Percentiles rank a stretch among this genome's conserved stretches.
phyloP scores from a whole-genome alignment of 2,888 invertebrate genomes.

The Sicus ferrugineus region DNA sequence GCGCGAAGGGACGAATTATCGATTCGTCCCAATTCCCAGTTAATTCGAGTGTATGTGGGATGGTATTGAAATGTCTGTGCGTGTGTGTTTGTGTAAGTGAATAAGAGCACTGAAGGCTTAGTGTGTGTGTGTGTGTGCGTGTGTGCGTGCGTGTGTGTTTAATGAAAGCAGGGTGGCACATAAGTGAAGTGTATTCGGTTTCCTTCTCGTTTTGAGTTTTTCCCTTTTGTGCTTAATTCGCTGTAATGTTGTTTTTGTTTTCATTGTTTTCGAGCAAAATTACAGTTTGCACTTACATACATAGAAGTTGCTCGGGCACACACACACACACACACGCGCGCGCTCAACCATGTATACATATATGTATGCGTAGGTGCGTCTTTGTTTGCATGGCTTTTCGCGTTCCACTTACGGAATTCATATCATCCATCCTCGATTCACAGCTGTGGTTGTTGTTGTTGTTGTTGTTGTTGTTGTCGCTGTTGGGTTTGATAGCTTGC shows the following conservation, averaged over 20 bases:
- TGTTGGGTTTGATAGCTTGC: neutral
- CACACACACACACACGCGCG: neutral
- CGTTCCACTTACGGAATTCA: slow-evolving; percentile 26
- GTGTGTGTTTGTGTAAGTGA: neutral
- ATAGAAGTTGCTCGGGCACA: neutral
- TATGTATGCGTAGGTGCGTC: neutral
- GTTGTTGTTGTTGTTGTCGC: neutral
- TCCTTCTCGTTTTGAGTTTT: slow-evolving; percentile 16
- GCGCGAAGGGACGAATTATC: slow-evolving; percentile 26
- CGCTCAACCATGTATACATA: neutral
- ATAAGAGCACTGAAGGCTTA: neutral
- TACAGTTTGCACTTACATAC: too few relatives aligned
- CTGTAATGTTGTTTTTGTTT: neutral
- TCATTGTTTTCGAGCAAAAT: too few relatives aligned
- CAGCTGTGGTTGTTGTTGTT: slow-evolving; percentile 23
- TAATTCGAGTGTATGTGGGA: slow-evolving; percentile 1
- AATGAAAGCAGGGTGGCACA: too few relatives aligned
- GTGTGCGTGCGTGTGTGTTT: slow-evolving; percentile 7
- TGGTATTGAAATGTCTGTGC: neutral
- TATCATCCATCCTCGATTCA: neutral
- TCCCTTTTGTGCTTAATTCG: slow-evolving; percentile 9
- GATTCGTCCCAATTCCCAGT: slow-evolving; percentile 31
- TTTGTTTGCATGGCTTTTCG: slow-evolving; percentile 15
- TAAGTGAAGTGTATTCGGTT: slow-evolving; percentile 13
- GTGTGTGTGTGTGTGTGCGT: neutral